Base-by-base conservation (phyloP, 53 echinoderm and acorn worm genomes). In the Henricia sp. region DNA sequence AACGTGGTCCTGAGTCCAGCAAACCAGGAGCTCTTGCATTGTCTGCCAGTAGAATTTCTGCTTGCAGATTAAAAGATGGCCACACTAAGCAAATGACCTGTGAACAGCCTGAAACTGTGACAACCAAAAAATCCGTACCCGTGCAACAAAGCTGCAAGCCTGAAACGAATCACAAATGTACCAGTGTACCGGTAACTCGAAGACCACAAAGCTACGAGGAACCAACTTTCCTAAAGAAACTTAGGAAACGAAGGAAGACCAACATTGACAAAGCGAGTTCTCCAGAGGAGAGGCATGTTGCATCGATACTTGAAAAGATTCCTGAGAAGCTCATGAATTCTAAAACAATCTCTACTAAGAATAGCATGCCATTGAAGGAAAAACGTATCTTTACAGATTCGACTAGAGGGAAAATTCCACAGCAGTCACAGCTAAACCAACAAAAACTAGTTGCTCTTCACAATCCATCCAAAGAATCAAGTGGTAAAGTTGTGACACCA, bases 271-370 rank as follows among this genome's bases (percentile, higher is more conserved):
- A 54, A 9, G 37, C 32, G 0, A 0, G 6, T 1, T 53, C 53
- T 50, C 9, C 2, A 4, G 20, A 16, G 6, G 40, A 68, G 24
- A n/a, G 52, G 9, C 10, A 40, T 37, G 37, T 30, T 10, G 33
- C 53, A 37, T 25, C 63, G 14, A 52, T 80, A 12, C 80, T 80
- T 6, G 65, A 12, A 14, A 62, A 19, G 80, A 64, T 80, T 23
- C 80, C 80, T 17, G 46, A 80, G 19, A 48, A 64, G 80, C 46
- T 80, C 63, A 11, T 80, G 34, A 62, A 64, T 48, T 39, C 80
- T 57, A 44, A 3, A 3, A 37, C 10, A 9, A 60, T 32, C 62
- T 0, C 4, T 10, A 14, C 62, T 34, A 0, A 0, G 1, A 60
- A 30, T 12, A 77, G 77, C 24, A 5, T 28, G 12, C 25, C 59